Conservation (phyloP, 2,888 invertebrate species). For the Bombyx huttoni region DNA sequence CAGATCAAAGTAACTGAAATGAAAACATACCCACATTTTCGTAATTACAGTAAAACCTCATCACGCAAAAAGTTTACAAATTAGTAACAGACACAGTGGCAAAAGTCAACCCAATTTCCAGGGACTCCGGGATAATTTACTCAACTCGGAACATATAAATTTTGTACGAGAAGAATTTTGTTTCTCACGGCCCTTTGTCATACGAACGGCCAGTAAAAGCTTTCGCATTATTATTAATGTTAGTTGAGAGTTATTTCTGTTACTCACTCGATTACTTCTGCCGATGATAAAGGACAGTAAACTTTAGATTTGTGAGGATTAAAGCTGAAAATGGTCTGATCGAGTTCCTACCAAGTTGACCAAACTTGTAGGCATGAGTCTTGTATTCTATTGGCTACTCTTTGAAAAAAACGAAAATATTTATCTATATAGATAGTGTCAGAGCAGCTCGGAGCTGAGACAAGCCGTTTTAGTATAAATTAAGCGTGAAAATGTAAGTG, state of each 20-base stretch:
- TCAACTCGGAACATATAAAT: constrained; percentile 10
- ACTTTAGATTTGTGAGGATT: background rate
- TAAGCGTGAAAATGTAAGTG: background rate
- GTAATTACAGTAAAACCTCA: background rate
- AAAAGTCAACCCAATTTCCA: constrained; percentile 7
- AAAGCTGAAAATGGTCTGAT: background rate
- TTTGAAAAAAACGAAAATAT: background rate
- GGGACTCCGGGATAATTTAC: constrained; percentile 13
- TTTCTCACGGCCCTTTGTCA: constrained; percentile 14
- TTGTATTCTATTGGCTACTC: background rate
- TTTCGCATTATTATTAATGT: constrained; percentile 21
- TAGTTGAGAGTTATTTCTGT: constrained; percentile 4
- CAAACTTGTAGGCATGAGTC: background rate
- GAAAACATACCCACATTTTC: background rate
- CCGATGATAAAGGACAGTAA: background rate
- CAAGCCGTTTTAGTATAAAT: too few relatives aligned
- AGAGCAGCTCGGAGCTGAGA: too few relatives aligned
- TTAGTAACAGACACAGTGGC: constrained; percentile 4
- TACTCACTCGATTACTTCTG: background rate
- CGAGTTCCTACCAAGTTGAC: background rate
- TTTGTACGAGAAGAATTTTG: constrained; percentile 14
- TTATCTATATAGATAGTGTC: background rate
- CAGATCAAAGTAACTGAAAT: background rate
- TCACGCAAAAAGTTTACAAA: constrained; percentile 8
- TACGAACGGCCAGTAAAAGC: constrained; percentile 16